Evolutionary conservation across 2,113 vertebrate species (phyloP).

Genomic region (Mystacornis crossleyi): DNA sequence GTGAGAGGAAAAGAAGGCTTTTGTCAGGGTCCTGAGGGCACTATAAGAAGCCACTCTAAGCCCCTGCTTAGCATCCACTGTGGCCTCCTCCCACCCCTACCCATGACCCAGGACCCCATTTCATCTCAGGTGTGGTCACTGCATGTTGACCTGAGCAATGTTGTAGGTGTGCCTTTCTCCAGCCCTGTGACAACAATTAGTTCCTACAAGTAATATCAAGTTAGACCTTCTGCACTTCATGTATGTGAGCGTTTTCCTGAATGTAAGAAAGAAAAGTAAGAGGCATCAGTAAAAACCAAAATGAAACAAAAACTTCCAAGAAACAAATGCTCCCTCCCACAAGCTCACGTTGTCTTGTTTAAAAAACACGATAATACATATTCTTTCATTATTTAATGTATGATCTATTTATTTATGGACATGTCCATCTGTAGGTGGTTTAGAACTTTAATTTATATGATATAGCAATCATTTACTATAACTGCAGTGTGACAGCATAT

Average conservation of each 20-base stretch:
- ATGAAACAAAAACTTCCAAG: not conserved
- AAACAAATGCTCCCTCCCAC: not conserved
- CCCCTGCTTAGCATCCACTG: not conserved
- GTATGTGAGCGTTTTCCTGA: not conserved
- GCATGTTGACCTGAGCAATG: not conserved
- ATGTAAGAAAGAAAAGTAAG: not conserved
- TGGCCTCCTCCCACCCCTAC: not conserved
- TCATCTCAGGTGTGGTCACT: not conserved
- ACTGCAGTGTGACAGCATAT: not conserved
- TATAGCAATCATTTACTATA: not conserved
- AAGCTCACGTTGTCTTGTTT: rapidly evolving
- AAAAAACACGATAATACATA: not conserved
- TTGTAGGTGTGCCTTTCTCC: not conserved
- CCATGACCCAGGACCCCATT: not conserved
- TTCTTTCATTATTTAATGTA: not conserved
- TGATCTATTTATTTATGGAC: not conserved
- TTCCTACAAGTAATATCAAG: not conserved
- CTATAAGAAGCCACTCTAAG: not conserved
- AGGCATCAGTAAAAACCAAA: not conserved
- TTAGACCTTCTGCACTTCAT: not conserved
- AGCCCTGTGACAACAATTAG: not conserved
- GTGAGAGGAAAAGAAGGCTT: rapidly evolving
- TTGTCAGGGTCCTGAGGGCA: not conserved
- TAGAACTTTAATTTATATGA: not conserved
- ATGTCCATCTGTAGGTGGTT: not conserved